phyloP scores from a whole-genome alignment of 2,888 invertebrate species.

The Cosmopolites sordidus region DNA sequence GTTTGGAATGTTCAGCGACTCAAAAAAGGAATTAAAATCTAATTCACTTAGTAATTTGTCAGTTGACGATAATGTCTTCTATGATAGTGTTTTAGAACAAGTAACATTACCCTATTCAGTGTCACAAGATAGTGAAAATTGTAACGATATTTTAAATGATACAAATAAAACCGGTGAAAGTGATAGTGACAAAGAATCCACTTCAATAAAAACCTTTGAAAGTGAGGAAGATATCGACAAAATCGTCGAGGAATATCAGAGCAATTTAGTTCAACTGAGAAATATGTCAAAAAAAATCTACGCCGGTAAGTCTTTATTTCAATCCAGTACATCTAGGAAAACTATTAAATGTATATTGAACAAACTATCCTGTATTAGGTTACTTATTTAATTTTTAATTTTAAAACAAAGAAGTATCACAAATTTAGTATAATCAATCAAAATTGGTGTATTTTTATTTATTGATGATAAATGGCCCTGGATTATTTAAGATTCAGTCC shows the following conservation, averaged over 20 bases:
- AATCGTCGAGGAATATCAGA: constrained; percentile 4
- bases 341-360: too few species aligned
- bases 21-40: background rate
- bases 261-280: constrained; percentile 9
- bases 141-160: too few species aligned
- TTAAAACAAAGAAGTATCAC: too few species aligned
- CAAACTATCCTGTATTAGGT: too few species aligned
- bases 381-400: too few species aligned
- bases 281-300: constrained; percentile 10
- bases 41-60: background rate
- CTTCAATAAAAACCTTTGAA: too few species aligned
- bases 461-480: too few species aligned
- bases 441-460: too few species aligned
- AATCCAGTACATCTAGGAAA: too few species aligned
- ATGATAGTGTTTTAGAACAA: background rate
- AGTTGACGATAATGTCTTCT: background rate
- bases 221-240: background rate
- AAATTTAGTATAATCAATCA: too few species aligned
- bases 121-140: background rate
- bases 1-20: background rate
- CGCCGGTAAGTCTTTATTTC: constrained; percentile 15
- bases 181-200: background rate
- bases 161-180: background rate
- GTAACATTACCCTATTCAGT: background rate
- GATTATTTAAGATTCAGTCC: too few species aligned